A percentile compares a stretch with the other conserved stretches of the same genome.
Evolutionary conservation across 2,113 vertebrate genomes (phyloP).

Genomic region (Sclerurus mexicanus): DNA sequence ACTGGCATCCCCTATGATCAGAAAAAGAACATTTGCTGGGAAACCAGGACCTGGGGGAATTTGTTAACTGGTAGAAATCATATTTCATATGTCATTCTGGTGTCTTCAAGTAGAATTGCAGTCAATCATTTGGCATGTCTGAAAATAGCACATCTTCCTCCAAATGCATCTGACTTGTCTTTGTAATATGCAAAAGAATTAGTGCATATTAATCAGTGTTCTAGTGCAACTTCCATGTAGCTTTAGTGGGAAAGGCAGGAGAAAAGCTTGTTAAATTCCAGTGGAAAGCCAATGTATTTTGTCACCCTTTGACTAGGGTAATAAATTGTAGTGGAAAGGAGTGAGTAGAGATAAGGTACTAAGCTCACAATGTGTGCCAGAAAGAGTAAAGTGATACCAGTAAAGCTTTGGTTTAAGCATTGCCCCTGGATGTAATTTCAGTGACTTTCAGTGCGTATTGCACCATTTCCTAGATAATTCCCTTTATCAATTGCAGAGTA

Average conservation of each 20-base stretch:
- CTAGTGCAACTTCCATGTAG: not conserved
- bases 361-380: not conserved
- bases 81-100: not conserved
- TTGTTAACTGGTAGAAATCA: not conserved
- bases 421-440: not conserved
- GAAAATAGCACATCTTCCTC: not conserved
- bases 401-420: not conserved
- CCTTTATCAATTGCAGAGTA: not conserved
- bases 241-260: not conserved
- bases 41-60: not conserved
- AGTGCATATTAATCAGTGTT: not conserved
- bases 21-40: not conserved
- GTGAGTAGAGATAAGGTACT: not conserved
- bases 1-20: not conserved
- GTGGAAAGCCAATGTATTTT: not conserved
- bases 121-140: not conserved
- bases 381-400: not conserved
- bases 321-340: not conserved
- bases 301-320: not conserved
- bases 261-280: not conserved
- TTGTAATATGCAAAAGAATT: not conserved
- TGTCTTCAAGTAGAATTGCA: not conserved
- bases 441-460: not conserved
- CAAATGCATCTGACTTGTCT: not conserved
- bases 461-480: conserved; percentile 3